phyloP scores from a whole-genome alignment of 2,888 invertebrate genomes.

The Phyllotreta striolata region DNA sequence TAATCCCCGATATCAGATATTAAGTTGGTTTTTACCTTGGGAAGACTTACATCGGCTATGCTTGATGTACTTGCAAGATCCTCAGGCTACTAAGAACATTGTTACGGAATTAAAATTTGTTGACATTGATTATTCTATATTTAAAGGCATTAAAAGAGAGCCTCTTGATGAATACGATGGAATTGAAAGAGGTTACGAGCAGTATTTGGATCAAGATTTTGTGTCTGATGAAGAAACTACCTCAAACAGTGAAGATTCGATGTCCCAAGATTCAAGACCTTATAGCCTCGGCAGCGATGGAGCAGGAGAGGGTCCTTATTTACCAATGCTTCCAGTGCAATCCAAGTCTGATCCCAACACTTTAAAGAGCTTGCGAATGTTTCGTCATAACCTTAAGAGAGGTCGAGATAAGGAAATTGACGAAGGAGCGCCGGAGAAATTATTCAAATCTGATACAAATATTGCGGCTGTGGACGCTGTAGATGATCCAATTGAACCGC shows the following conservation, averaged over 20 bases:
- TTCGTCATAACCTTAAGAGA: slow-evolving; percentile 60
- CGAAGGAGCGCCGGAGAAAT: slow-evolving; percentile 33
- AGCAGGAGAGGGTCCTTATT: slow-evolving; percentile 48
- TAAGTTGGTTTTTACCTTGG: slow-evolving; percentile 76
- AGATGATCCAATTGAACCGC: slow-evolving; percentile 11
- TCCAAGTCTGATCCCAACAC: slow-evolving; percentile 63
- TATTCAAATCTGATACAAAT: slow-evolving; percentile 36
- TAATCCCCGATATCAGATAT: slow-evolving; percentile 74
- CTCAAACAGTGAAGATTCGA: slow-evolving; percentile 60
- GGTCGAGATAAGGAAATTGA: slow-evolving; percentile 37
- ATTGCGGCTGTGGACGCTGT: slow-evolving; percentile 12
- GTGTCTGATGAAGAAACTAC: slow-evolving; percentile 50
- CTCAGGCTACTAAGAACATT: slow-evolving; percentile 69
- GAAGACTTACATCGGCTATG: slow-evolving; percentile 66
- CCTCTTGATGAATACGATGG: slow-evolving; percentile 60
- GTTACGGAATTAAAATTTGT: slow-evolving; percentile 78
- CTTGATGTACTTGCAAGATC: slow-evolving; percentile 65
- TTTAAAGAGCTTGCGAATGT: slow-evolving; percentile 64
- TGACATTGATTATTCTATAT: slow-evolving; percentile 75
- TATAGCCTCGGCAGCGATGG: slow-evolving; percentile 63
- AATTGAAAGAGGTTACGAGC: slow-evolving; percentile 55
- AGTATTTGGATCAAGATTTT: slow-evolving; percentile 52
- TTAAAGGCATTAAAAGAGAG: slow-evolving; percentile 65
- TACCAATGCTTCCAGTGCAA: slow-evolving; percentile 44
- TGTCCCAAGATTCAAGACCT: slow-evolving; percentile 62